These are phyloP conservation scores for Allygus modestus DNA, from an alignment of 2,888 invertebrate genomes.

Conservation along the genomic window DNA sequence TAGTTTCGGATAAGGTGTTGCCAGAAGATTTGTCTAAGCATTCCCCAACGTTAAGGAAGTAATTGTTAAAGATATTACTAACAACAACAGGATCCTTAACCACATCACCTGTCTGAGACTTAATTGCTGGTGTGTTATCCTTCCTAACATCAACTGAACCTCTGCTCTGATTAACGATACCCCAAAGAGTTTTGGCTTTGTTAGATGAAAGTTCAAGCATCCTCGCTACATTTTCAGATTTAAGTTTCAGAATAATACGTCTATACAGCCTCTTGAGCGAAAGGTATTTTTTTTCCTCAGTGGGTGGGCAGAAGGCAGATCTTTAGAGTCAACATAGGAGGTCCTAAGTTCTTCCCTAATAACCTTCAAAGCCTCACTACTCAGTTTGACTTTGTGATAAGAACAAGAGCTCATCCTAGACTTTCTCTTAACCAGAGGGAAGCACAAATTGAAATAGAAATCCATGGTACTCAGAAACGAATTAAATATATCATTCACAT, in stretches of 20 bases:
- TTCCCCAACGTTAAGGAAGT: too few relatives aligned
- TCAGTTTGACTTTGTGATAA: neutral
- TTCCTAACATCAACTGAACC: neutral
- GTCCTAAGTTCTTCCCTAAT: neutral
- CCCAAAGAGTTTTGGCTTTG: constrained; percentile 6
- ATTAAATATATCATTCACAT: neutral
- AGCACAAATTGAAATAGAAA: neutral
- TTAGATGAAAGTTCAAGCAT: neutral
- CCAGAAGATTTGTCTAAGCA: neutral
- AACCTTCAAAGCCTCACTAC: neutral
- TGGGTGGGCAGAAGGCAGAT: constrained; percentile 8
- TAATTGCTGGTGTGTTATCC: neutral
- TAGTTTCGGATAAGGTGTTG: neutral
- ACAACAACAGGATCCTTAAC: too few relatives aligned
- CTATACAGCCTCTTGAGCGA: neutral
- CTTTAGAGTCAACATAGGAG: neutral
- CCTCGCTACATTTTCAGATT: neutral
- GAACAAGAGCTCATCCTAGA: neutral
- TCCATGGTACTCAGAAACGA: neutral
- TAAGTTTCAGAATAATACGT: neutral
- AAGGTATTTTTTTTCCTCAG: neutral
- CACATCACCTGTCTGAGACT: neutral
- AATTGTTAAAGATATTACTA: too few relatives aligned
- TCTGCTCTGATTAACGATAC: constrained; percentile 4
- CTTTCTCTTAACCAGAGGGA: neutral